Evolutionary conservation across 2,113 vertebrate genomes (phyloP), one percentile per base, ranked within the genome.

Genomic region (Chiloscyllium plagiosum): DNA sequence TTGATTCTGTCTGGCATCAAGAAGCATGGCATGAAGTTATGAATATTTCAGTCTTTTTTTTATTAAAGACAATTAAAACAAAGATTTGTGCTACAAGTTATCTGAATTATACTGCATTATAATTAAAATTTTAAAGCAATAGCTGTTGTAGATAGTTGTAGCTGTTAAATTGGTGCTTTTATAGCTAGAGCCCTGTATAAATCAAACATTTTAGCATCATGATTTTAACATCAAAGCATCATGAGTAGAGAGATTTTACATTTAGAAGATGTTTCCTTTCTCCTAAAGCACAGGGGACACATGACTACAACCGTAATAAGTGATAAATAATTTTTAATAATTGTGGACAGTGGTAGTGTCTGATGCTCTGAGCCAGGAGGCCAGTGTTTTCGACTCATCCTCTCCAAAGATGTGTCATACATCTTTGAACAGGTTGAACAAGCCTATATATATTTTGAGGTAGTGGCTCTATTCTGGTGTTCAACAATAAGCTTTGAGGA

Each of bases 1-100:
- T 97, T 97, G 97, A 97, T 98, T 98, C 97, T 98, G 97, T 98
- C 97, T 97, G 98, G 98, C 97, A 97, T 96, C 97, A 96, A 97
- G 96, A 97, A 97, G 98, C 98, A 99, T 98, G 98, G 98, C 98
- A 99, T 99, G 98, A 98, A 97, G 97, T 98, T 98, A 98, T 98
- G 98, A 94, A 97, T 95, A 98, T 98, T 98, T 98, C 98, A 98
- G 97, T 98, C 97, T 98, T 97, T 97, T 47, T 99, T 98, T 98
- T 99, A 99, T 99, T 99, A 99, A 98, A 98, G 98, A 72, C 89
- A 66, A 72, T 95, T 95, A 95, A 72, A 95, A 50, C 94, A 93
- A 72, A 95, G 69, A 33, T 95, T 68, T 72, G 94, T 95, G 94
- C 52, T 95, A 72, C 68, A 95, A 72, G 10, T 95, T 95, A 95